Percentiles rank a stretch among this genome's conserved stretches.
Evolutionary conservation across 2,113 vertebrate genomes (phyloP).

Genomic region (Cyprinodon variegatus): DNA sequence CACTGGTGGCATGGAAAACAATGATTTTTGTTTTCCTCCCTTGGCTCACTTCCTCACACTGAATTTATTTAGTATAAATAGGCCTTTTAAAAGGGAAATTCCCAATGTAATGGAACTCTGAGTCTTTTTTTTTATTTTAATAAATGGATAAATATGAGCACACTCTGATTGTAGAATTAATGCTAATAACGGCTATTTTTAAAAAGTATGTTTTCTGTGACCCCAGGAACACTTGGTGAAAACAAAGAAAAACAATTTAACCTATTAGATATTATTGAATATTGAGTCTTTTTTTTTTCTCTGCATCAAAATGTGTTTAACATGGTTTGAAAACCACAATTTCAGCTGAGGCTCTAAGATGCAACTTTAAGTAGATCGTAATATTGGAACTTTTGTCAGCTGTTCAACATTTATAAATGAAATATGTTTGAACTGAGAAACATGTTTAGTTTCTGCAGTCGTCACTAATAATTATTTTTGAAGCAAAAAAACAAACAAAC

Average conservation of each 20-base stretch:
- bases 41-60: background rate
- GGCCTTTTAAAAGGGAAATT: constrained; percentile 1
- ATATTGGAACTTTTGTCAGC: constrained; percentile 45
- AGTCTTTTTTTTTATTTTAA: background rate
- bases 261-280: background rate
- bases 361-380: constrained; percentile 60
- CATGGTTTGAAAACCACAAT: constrained; percentile 32
- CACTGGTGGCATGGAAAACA: constrained; percentile 55
- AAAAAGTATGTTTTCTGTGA: background rate
- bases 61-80: constrained; percentile 11
- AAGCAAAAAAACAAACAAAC: constrained; percentile 17
- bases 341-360: constrained; percentile 19
- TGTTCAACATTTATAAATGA: constrained; percentile 17
- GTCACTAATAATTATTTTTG: constrained; percentile 29
- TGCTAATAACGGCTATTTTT: background rate
- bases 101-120: background rate
- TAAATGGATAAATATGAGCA: background rate
- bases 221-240: background rate
- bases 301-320: constrained; percentile 9
- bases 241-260: background rate
- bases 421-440: constrained; percentile 14
- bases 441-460: constrained; percentile 26
- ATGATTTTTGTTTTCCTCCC: background rate
- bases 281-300: background rate
- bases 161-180: background rate